Evolutionary conservation across 2,797 vertebrate species (phyloP), one percentile per base, ranked within the genome.

Genomic region (Toxotes lorentzi): DNA sequence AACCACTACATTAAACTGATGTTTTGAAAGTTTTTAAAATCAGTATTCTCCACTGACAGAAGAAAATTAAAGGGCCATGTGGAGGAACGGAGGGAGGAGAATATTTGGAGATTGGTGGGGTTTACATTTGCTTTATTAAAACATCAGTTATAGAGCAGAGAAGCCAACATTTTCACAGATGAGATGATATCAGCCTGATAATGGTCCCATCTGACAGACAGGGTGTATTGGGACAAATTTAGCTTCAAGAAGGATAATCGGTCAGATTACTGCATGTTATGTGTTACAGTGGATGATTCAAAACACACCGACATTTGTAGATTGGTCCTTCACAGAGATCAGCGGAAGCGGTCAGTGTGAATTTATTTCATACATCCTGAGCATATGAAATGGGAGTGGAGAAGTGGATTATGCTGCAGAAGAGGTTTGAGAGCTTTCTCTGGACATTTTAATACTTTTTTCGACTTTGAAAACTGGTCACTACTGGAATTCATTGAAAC

Each of bases 221-320:
- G 32, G 30, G 45, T 24, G 50, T 53, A 51, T 64, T 45, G n/a
- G 59, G 60, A 73, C 74, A 81, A 72, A 86, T 76, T 85, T 79
- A 81, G 81, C 74, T 73, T 72, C 45, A 12, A 59, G 70, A 67
- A 50, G n/a, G 61, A 81, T 73, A 80, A 78, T 87, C 32, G 45
- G 17, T 70, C 19, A 2, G 68, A 76, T 85, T 70, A 85, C 53
- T 45, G 19, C 0, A 4, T 67, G 85, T 72, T 74, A 88, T 61
- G 67, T 54, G 74, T 87, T 40, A 79, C 72, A 72, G 57, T 3
- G 35, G 80, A 72, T 8, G 60, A 64, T 74, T 86, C 75, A 51
- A 23, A 65, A 51, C 45, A 64, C 47, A 72, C 59, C 16, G 11
- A 79, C 66, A 66, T 76, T 79, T 75, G 71, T 60, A 56, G 82